Evolutionary conservation across 2,888 invertebrate species (phyloP).

Genomic region (Leucania comma): DNA sequence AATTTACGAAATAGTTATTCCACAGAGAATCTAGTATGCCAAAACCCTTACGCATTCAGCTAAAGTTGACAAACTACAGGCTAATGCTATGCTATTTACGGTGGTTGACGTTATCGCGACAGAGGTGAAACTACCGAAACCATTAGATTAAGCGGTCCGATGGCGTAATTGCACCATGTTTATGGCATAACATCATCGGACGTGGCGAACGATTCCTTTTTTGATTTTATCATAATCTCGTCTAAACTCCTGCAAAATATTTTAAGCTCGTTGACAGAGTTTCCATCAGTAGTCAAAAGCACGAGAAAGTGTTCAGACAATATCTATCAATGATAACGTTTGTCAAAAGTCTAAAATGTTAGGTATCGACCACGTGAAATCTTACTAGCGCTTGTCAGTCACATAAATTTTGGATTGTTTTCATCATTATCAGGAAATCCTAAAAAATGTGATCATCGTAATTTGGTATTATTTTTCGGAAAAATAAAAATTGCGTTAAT

Average conservation of each 20-base stretch:
- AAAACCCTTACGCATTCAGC: slow-evolving; percentile 77
- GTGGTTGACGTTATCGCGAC: slow-evolving; percentile 85
- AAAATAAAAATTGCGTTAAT: no score
- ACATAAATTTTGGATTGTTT: background rate
- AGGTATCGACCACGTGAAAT: background rate
- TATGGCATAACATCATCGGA: slow-evolving; percentile 63
- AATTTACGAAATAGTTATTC: background rate
- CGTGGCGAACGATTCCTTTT: slow-evolving; percentile 43
- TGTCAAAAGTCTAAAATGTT: background rate
- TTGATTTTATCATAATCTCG: slow-evolving; percentile 45
- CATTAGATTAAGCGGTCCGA: slow-evolving; percentile 79
- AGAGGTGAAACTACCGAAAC: slow-evolving; percentile 78
- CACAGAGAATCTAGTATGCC: slow-evolving; percentile 11
- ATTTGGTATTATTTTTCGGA: no score
- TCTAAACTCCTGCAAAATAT: slow-evolving; percentile 26
- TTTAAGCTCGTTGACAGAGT: slow-evolving; percentile 39
- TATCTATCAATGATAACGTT: background rate
- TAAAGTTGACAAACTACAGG: slow-evolving; percentile 80
- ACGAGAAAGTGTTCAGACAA: background rate
- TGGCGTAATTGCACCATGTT: slow-evolving; percentile 70
- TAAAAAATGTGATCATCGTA: no score
- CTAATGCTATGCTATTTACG: slow-evolving; percentile 84
- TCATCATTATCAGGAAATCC: no score
- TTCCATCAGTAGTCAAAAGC: slow-evolving; percentile 24
- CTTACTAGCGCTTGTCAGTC: background rate